Evolutionary conservation across 2,797 vertebrate genomes (phyloP).

Genomic region (Macrochelys suwanniensis): DNA sequence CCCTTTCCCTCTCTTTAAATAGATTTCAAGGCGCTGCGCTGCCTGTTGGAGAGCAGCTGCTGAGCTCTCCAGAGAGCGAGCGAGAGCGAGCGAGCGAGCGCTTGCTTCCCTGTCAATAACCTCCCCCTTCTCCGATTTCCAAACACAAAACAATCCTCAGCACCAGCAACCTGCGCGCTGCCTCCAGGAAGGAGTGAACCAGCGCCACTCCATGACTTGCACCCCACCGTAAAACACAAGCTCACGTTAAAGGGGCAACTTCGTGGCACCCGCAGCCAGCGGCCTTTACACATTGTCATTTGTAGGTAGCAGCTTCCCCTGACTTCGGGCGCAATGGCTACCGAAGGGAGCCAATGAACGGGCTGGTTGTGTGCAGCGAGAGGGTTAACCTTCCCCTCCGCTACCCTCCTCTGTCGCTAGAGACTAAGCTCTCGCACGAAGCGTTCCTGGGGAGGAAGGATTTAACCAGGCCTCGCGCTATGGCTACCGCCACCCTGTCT

Average conservation of each 20-base stretch:
- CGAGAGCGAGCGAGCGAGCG: constrained; percentile 43
- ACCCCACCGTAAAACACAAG: not conserved
- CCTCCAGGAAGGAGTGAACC: constrained; percentile 57
- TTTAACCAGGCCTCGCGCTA: constrained; percentile 75
- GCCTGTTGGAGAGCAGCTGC: constrained; percentile 85
- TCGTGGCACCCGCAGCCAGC: not conserved
- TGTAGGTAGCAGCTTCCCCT: not conserved
- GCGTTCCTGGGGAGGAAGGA: constrained; percentile 68
- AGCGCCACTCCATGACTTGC: not conserved
- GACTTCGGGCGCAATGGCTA: not conserved
- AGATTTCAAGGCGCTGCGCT: constrained; percentile 85
- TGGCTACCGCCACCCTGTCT: constrained; percentile 73
- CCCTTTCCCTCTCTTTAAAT: constrained; percentile 84
- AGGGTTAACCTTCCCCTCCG: constrained; percentile 70
- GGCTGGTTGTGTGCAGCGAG: constrained; percentile 38
- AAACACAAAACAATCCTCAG: constrained; percentile 73
- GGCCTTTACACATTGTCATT: not conserved
- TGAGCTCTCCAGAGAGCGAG: constrained; percentile 79
- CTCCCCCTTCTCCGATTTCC: constrained; percentile 72
- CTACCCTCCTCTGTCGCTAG: constrained; percentile 62
- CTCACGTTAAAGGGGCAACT: not conserved
- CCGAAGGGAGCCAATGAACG: not conserved
- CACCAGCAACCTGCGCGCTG: constrained; percentile 51
- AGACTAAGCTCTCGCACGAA: constrained; percentile 66
- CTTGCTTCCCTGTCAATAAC: constrained; percentile 77